Evolutionary conservation across 2,888 invertebrate species (phyloP), one percentile per base, ranked within the genome.

Genomic region (Brachyptera putata): DNA sequence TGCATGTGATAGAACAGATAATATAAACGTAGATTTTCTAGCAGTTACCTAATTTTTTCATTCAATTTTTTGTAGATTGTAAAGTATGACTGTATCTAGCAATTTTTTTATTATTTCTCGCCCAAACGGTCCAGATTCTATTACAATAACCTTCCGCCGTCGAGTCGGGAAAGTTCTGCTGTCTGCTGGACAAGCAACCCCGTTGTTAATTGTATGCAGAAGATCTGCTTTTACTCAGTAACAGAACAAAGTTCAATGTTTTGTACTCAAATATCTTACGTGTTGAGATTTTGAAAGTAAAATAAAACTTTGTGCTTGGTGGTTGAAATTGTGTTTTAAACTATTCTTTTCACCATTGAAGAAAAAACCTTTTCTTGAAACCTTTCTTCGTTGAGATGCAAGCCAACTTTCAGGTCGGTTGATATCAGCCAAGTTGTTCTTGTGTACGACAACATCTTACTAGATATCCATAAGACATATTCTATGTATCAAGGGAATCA

Each of bases 291-390:
- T 61, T 61, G 58, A 58, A 63, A 43, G 43, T 43, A 43, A 7
- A 63, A 63, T 63, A 63, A 63, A 63, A 61, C 49, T 63, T 63
- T 63, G 60, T 58, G 53, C 55, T 60, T 22, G 56, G 62, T 62
- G 49, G 16, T 18, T 43, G 43, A 43, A 43, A 9, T 3, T 43
- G 14, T 56, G 14, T 56, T 56, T 34, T 30, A 18, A 30, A n/a
- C n/a, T 55, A 7, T 18, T 34, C 55, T 34, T 55, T n/a, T n/a
- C n/a, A n/a, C n/a, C 16, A 16, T n/a, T n/a, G n/a, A n/a, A n/a
- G n/a, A n/a, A n/a, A n/a, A n/a, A n/a, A n/a, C n/a, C n/a, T n/a
- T n/a, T n/a, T n/a, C n/a, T n/a, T n/a, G n/a, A n/a, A n/a, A n/a
- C n/a, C n/a, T n/a, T n/a, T n/a, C n/a, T n/a, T n/a, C n/a, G n/a